These are phyloP conservation scores for Drosophila borborema DNA, from an alignment of 2,888 invertebrate genomes.

Conservation along the genomic window DNA sequence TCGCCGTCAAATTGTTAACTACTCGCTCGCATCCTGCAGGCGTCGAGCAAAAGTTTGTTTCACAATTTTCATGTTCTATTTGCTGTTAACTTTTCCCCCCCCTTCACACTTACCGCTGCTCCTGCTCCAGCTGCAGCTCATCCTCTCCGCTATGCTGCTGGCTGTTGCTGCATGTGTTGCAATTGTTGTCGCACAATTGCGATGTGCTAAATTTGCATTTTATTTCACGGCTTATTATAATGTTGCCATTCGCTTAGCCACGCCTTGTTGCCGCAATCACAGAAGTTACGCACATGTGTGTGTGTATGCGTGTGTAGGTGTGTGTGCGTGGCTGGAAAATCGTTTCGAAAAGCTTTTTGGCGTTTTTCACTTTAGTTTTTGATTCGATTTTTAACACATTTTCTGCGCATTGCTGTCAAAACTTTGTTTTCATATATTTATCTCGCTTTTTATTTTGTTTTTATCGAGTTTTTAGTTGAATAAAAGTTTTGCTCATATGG, in stretches of 20 bases:
- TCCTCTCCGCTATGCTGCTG: background rate
- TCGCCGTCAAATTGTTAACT: slow-evolving; percentile 41
- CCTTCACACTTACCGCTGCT: background rate
- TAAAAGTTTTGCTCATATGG: slow-evolving; percentile 1
- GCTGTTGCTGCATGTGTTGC: slow-evolving; percentile 33
- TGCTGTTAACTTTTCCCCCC: background rate
- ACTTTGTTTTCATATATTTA: background rate
- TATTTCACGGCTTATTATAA: slow-evolving; percentile 55
- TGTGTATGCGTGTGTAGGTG: too few species aligned
- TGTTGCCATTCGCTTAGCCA: slow-evolving; percentile 15
- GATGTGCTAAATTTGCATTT: slow-evolving; percentile 60
- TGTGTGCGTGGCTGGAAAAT: slow-evolving; percentile 7
- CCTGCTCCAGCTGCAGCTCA: background rate
- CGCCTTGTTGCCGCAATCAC: slow-evolving; percentile 7
- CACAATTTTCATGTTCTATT: slow-evolving; percentile 47
- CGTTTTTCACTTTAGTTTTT: slow-evolving; percentile 17
- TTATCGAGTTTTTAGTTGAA: slow-evolving; percentile 1
- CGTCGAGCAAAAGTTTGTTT: slow-evolving; percentile 52
- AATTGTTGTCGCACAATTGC: slow-evolving; percentile 57
- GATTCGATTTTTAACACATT: slow-evolving; percentile 15
- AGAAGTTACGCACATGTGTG: slow-evolving; percentile 13
- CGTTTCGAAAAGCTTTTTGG: slow-evolving; percentile 29
- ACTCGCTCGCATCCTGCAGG: slow-evolving; percentile 46
- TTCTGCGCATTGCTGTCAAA: slow-evolving; percentile 4
- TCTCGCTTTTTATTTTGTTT: background rate